Base-by-base conservation (phyloP, 1,140 invertebrate species). In the Drosophila sucinea region DNA sequence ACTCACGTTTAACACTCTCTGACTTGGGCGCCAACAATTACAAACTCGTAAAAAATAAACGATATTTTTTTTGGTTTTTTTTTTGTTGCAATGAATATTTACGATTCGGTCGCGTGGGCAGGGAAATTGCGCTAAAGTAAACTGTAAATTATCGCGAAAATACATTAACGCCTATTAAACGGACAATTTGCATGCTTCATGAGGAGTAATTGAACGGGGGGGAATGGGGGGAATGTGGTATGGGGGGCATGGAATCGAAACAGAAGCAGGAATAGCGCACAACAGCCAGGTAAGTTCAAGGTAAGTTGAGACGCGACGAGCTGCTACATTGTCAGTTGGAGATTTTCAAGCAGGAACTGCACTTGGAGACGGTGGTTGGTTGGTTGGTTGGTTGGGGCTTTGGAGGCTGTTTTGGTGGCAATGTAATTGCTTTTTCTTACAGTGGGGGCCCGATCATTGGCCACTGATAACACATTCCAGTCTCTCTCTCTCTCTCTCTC, bases 151-250 rank as follows among this genome's bases (percentile, higher is more conserved):
- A 73, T 61, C 82, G 58, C 69, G 23, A 60, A 76, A 79, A 69
- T 77, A 61, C 72, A 86, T 86, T 82, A 82, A 27, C 79, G 80
- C 67, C 83, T 86, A 76, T 82, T 87, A 87, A 62, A 29, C 60
- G 57, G 57, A 54, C 73, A 71, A 79, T 86, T 86, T 86, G 79
- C 83, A 75, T 87, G 62, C 68, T 38, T 51, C 44, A 51, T 47
- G 44, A 23, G 17, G 2, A 47, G 6, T 23, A 41, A 41, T 41
- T 60, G 35, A 44, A n/a, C 17, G 32, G 17, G 17, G 11, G 8
- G 35, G 35, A 3, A 38, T 38, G 32, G 7, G 10, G 51, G 33
- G 0, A 17, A 17, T 17, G 17, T 17, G 17, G 17, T 17, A 17
- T 17, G 17, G 0, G n/a, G 4, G 41, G 17, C 23, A 56, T 17